phyloP scores from a whole-genome alignment of 2,113 vertebrate genomes.

The Aix galericulata region DNA sequence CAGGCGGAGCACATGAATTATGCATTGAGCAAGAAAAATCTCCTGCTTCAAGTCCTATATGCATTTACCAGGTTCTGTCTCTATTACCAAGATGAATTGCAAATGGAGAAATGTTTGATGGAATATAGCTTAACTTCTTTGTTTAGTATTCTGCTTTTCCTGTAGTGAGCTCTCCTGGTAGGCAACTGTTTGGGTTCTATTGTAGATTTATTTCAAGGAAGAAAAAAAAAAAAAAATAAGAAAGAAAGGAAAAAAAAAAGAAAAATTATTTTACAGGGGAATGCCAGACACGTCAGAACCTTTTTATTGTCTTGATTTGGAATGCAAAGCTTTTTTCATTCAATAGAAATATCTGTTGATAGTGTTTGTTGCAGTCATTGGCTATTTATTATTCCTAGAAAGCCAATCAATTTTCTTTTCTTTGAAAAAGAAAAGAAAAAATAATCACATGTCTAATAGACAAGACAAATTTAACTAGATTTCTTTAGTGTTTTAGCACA shows the following conservation, averaged over 20 bases:
- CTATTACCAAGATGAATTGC: constrained; percentile 99
- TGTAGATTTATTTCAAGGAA: constrained; percentile 66
- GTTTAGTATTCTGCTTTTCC: constrained; percentile 85
- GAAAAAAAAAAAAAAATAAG: constrained; percentile 68
- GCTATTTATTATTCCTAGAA: constrained; percentile 60
- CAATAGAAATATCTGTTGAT: constrained; percentile 57
- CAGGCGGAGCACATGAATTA: constrained; percentile 99
- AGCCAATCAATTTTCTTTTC: constrained; percentile 50
- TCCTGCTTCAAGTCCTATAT: constrained; percentile 97
- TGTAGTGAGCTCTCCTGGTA: constrained; percentile 64
- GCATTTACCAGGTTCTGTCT: constrained; percentile 98
- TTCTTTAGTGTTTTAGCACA: background rate
- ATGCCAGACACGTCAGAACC: constrained; percentile 45
- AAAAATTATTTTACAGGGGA: constrained; percentile 60
- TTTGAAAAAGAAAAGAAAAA: background rate
- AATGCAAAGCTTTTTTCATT: constrained; percentile 67
- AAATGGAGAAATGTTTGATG: constrained; percentile 92
- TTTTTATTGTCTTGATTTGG: constrained; percentile 69
- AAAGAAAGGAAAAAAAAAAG: constrained; percentile 58
- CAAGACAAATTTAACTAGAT: background rate
- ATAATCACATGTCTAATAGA: background rate
- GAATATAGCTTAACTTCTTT: constrained; percentile 92
- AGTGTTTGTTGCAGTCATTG: constrained; percentile 65
- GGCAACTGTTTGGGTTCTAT: constrained; percentile 71
- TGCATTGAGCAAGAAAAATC: constrained; percentile 99